Percentiles rank a stretch among this genome's conserved stretches.
phyloP scores from a whole-genome alignment of 2,797 vertebrate genomes.

The Nothura maculosa region DNA sequence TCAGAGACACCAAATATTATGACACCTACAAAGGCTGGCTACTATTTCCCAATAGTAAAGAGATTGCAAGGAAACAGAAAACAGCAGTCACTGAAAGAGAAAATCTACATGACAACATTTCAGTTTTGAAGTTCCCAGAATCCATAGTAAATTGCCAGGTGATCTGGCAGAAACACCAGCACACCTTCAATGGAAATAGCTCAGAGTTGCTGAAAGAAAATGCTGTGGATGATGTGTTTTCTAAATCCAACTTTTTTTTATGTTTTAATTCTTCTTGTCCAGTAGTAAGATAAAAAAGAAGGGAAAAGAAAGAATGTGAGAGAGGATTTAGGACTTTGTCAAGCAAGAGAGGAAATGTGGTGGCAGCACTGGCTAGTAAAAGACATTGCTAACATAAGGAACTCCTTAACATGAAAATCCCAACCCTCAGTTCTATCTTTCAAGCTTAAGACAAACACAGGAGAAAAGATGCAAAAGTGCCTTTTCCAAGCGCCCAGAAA shows the following conservation, averaged over 20 bases:
- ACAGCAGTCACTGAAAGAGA: background rate
- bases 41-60: background rate
- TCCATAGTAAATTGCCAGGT: constrained; percentile 45
- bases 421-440: background rate
- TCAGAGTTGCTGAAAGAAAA: background rate
- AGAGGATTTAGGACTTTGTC: background rate
- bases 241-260: background rate
- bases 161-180: constrained; percentile 57
- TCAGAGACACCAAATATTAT: background rate
- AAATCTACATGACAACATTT: constrained; percentile 9
- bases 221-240: background rate
- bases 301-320: background rate
- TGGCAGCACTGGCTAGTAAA: background rate
- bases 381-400: background rate
- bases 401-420: background rate
- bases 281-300: background rate
- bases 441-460: background rate
- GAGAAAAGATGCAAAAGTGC: background rate
- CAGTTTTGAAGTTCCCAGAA: constrained; percentile 59
- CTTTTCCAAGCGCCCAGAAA: background rate
- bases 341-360: background rate
- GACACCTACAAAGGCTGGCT: background rate
- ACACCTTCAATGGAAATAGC: constrained; percentile 49
- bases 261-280: background rate
- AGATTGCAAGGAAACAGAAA: constrained; percentile 46